Conservation (phyloP, 2,113 vertebrate genomes). For the Rhizomys pruinosus region DNA sequence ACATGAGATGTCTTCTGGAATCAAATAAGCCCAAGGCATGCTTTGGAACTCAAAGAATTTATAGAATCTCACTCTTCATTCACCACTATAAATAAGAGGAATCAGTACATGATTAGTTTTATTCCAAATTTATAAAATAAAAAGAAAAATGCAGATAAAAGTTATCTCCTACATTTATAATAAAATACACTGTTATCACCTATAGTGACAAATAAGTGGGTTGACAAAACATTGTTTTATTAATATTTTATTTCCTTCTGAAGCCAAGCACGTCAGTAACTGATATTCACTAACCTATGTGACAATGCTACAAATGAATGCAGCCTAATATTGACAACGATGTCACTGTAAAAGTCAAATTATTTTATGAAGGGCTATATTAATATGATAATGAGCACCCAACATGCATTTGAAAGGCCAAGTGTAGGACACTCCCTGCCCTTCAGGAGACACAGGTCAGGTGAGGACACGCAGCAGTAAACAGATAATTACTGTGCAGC, state of each 20-base stretch:
- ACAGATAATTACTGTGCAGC: neutral
- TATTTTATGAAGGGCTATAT: neutral
- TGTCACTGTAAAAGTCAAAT: neutral
- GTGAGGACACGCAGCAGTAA: neutral
- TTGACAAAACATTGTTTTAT: neutral
- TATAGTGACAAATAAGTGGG: neutral
- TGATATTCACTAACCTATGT: neutral
- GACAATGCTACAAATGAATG: neutral
- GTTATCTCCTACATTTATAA: neutral
- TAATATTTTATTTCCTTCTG: constrained; percentile 6
- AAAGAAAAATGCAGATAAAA: constrained; percentile 30
- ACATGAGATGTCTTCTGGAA: neutral
- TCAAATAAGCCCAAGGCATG: neutral
- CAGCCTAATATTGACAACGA: neutral
- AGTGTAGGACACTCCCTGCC: neutral
- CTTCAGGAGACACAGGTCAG: neutral
- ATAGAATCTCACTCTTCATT: neutral
- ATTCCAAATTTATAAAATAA: neutral
- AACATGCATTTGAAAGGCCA: neutral
- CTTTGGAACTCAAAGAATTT: neutral
- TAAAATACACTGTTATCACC: neutral
- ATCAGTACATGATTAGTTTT: neutral
- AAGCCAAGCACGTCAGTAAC: constrained; percentile 11
- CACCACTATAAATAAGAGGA: neutral
- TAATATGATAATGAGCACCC: neutral